phyloP scores from a whole-genome alignment of 2,888 invertebrate species.

The Blera fallax region DNA sequence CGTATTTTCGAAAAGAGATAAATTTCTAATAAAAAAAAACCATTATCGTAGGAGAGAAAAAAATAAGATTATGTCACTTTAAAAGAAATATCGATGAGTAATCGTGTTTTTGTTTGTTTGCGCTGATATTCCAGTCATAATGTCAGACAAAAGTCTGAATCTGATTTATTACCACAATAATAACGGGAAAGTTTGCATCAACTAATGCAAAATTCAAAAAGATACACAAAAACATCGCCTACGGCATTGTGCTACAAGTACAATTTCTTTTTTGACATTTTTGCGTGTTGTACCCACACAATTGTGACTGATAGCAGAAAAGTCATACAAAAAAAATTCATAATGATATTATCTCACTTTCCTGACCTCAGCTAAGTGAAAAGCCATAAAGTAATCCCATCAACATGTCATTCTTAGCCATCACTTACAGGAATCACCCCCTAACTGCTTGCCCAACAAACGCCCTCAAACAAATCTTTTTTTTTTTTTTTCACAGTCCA shows the following conservation, averaged over 20 bases:
- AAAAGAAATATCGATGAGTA: not conserved
- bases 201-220: not conserved
- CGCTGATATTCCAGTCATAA: not conserved
- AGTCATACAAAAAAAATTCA: not conserved
- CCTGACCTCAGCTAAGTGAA: not conserved
- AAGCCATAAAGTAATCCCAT: constrained; percentile 6
- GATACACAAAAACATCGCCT: not conserved
- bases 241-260: not conserved
- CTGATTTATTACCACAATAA: not conserved
- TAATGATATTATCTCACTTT: not conserved
- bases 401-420: constrained; percentile 10
- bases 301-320: not conserved
- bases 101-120: not conserved
- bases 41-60: not conserved
- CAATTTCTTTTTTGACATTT: not conserved
- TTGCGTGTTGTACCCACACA: not conserved
- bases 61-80: not conserved
- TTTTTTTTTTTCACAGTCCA: not conserved
- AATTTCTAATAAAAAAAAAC: too few species aligned
- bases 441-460: not conserved
- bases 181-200: not conserved
- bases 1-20: too few species aligned
- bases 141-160: not conserved
- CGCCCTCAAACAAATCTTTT: too few species aligned
- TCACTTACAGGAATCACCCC: constrained; percentile 1